Base-by-base conservation (phyloP, 2,888 invertebrate species). In the Danaus chrysippus region DNA sequence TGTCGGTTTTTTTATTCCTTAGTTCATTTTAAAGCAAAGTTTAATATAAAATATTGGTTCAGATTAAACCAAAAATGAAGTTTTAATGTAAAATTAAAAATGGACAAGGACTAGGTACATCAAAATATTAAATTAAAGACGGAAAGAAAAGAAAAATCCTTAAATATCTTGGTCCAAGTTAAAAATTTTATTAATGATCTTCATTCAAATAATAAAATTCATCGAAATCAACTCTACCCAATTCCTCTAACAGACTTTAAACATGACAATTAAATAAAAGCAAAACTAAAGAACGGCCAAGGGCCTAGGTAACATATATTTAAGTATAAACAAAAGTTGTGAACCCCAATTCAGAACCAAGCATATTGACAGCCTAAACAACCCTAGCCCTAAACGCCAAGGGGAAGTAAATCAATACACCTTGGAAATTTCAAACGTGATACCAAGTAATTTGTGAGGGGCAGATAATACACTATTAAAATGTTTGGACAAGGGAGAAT, bases 391-490 rank as follows among this genome's bases (percentile, higher is more conserved):
- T 75, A 73, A 72, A 66, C 66, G 68, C 69, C 61, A 41, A 78
- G 81, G 86, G 77, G 70, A 62, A 70, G 72, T 78, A 84, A 87
- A 87, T 89, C 89, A 83, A 90, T 89, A 87, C 76, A 73, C 81
- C 83, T 84, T 84, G 77, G 81, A 82, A 83, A 86, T 81, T 87
- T 84, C 81, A 82, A 84, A 80, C 81, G 78, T 78, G 81, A 83
- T 78, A 74, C 79, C 71, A 81, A 75, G 78, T 77, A 75, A 78
- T 79, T 79, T 46, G 49, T 49, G 49, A 49, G 49, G 49, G 23
- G 49, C 11, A 17, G 15, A 49, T 49, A 49, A 49, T 49, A 49
- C 49, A 49, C 17, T 49, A 49, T 49, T 49, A 49, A 49, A 49
- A 49, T 17, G 49, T 49, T 49, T 15, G 49, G 15, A 49, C 17